These are phyloP conservation scores for Amorpha juglandis DNA, from an alignment of 2,888 invertebrate genomes.

Conservation along the genomic window DNA sequence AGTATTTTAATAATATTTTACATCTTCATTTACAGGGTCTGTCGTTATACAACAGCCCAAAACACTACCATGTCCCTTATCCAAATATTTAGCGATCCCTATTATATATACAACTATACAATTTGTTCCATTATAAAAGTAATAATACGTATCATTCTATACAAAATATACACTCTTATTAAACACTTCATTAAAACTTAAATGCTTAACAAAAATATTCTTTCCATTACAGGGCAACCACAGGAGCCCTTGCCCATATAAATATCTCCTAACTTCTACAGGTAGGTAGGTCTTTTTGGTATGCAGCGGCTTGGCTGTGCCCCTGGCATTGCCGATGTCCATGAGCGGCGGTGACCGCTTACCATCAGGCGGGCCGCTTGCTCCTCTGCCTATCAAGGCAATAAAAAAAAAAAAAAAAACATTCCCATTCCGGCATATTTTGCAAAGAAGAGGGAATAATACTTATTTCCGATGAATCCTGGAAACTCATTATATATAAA, in stretches of 20 bases:
- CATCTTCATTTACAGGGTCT: background rate
- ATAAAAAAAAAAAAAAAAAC: no score
- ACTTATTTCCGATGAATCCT: conserved; percentile 35
- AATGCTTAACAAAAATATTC: conserved; percentile 9
- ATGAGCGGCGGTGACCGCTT: no score
- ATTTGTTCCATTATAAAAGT: background rate
- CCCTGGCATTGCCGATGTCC: no score
- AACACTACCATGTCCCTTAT: conserved; percentile 12
- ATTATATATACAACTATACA: conserved; percentile 27
- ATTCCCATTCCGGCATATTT: conserved; percentile 35
- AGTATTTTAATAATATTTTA: background rate
- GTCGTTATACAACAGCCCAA: background rate
- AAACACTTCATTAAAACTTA: background rate
- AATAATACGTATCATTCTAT: no score
- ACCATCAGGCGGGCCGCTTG: no score
- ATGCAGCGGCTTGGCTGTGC: no score
- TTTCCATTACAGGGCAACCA: conserved; percentile 34
- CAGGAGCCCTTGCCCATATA: conserved; percentile 28
- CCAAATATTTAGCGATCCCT: conserved; percentile 23
- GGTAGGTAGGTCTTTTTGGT: no score
- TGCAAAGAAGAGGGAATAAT: background rate
- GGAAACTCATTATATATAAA: conserved; percentile 40
- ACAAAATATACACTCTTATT: background rate
- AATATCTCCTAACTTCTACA: conserved; percentile 29
- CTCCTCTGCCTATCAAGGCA: no score